These are phyloP conservation scores for Triops longicaudatus DNA, from an alignment of 1,140 invertebrate genomes.

Conservation along the genomic window DNA sequence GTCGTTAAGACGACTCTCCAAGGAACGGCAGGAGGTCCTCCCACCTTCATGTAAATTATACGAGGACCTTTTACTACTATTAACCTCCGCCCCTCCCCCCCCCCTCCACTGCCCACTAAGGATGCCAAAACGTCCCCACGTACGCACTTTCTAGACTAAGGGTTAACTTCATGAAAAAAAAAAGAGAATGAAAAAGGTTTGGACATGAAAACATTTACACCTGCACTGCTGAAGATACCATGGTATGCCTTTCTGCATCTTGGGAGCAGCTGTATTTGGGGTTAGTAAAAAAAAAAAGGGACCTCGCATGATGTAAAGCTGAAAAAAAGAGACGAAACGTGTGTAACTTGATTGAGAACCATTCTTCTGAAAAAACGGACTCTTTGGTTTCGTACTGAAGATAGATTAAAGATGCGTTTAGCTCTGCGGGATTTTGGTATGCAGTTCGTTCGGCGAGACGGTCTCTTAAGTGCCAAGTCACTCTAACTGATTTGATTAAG, in stretches of 20 bases:
- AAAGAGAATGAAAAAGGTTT: not conserved
- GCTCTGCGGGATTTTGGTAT: not conserved
- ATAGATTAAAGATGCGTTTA: not conserved
- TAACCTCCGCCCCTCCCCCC: not conserved
- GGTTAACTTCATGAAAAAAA: not conserved
- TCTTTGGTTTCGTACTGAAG: not conserved
- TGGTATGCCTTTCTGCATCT: no score
- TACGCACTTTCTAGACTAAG: not conserved
- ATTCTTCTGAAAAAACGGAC: not conserved
- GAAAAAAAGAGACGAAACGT: no score
- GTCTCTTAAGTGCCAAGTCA: not conserved
- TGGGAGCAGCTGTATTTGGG: no score
- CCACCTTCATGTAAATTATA: conserved; percentile 15
- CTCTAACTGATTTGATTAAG: conserved; percentile 13
- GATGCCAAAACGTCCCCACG: not conserved
- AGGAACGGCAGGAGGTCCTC: conserved; percentile 9
- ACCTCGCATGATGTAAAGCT: not conserved
- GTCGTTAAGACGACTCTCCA: conserved; percentile 10
- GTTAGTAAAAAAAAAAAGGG: not conserved
- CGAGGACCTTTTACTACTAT: not conserved
- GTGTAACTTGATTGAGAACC: not conserved
- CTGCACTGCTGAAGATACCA: not conserved
- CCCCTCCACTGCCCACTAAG: not conserved
- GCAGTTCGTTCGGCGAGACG: not conserved
- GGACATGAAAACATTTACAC: not conserved